Base-by-base conservation (phyloP, 64 coral and sea anemone species). In the Montipora efflorescens region DNA sequence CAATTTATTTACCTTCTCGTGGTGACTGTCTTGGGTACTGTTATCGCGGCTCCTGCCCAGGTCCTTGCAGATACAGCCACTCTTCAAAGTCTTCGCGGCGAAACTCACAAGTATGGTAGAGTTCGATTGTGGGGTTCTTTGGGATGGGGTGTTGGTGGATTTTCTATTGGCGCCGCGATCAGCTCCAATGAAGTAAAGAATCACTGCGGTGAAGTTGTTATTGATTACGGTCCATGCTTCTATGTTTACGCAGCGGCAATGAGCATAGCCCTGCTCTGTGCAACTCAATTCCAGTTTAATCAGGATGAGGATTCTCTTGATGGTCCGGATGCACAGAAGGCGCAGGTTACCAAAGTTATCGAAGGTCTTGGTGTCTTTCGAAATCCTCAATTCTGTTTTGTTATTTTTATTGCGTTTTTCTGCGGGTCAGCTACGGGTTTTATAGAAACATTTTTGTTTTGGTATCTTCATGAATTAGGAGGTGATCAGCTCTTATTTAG, bases 361-460 rank as follows among this genome's bases (percentile, higher is more conserved):
- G 67, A 89, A 20, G 93, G 62, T 1, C 89, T 98, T 11, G 83
- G 90, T 67, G 87, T 99, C 13, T 75, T 99, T 12, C 87, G 47
- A 8, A 94, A 59, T 80, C 83, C 83, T 47, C 92, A 94, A 16
- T 96, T 96, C 59, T 94, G 95, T 76, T 96, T 94, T 87, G 84
- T 96, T 49, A 77, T 99, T 69, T 90, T 99, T 18, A 94, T 96
- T 48, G 98, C 95, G 4, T 99, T 95, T 74, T 99, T 96, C 73
- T 94, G 95, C 69, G 98, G 98, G 62, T 94, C 92, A 21, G 98
- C 98, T 11, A 99, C 95, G 13, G 95, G 95, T 3, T 99, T 99
- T 90, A 99, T 99, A 74, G 95, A 99, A 81, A 94, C 95, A 11
- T 99, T 99, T 48, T 52, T 99, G 8, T 99, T 99, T 47, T 99